Evolutionary conservation across 2,888 invertebrate genomes (phyloP).

Genomic region (Conchocele bisecta): DNA sequence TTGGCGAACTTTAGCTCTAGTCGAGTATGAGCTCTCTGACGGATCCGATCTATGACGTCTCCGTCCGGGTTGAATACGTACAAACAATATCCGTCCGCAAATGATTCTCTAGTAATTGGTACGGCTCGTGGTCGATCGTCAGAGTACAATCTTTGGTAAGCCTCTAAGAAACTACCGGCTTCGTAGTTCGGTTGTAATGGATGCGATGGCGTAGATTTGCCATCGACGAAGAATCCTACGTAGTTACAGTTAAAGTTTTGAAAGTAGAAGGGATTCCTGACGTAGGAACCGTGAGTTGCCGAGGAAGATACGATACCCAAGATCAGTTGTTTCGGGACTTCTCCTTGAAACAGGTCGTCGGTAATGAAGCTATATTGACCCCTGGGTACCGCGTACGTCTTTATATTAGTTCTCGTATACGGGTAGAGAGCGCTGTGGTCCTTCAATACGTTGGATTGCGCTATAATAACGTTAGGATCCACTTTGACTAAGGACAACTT

Average conservation of each 20-base stretch:
- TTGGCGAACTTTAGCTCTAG: slow-evolving; percentile 30
- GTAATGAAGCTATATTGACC: slow-evolving; percentile 28
- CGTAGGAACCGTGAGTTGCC: slow-evolving; percentile 20
- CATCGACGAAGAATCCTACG: slow-evolving; percentile 27
- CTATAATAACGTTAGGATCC: slow-evolving; percentile 12
- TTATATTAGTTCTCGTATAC: slow-evolving; percentile 26
- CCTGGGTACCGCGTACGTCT: slow-evolving; percentile 24
- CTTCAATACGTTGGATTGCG: slow-evolving; percentile 10
- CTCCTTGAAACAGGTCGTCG: slow-evolving; percentile 38
- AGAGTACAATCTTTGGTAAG: background rate
- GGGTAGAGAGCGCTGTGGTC: slow-evolving; percentile 47
- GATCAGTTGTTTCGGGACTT: slow-evolving; percentile 29
- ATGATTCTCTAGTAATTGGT: slow-evolving; percentile 4
- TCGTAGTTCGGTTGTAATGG: slow-evolving; percentile 31
- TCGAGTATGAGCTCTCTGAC: slow-evolving; percentile 31
- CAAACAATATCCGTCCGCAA: slow-evolving; percentile 22
- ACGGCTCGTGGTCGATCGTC: background rate
- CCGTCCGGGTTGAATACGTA: slow-evolving; percentile 21
- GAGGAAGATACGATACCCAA: slow-evolving; percentile 25
- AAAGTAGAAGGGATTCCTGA: slow-evolving; percentile 31
- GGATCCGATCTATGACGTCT: slow-evolving; percentile 1
- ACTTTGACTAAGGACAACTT: background rate
- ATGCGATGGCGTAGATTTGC: slow-evolving; percentile 21
- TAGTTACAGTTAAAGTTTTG: slow-evolving; percentile 32
- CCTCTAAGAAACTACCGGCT: slow-evolving; percentile 4